Conservation (phyloP, 2,888 invertebrate genomes). For the Himalopsyche kuldschensis region DNA sequence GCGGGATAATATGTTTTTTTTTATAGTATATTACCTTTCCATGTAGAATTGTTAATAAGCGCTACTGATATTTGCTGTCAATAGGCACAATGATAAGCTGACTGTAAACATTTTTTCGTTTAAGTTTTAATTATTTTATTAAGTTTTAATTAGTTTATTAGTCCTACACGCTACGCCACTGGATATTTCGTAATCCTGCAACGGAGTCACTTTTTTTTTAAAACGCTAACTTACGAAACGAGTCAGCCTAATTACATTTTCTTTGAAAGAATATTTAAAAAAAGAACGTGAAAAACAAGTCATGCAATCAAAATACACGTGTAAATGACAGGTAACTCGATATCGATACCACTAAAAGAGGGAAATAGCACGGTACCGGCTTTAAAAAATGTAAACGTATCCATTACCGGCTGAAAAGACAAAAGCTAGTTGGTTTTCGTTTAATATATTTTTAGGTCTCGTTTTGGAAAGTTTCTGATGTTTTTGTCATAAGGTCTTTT, state of each 20-base stretch:
- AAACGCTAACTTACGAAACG: not conserved
- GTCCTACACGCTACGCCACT: no score
- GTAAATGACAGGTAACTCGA: not conserved
- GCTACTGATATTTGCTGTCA: no score
- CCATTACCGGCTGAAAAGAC: not conserved
- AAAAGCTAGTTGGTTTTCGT: not conserved
- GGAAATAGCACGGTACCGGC: not conserved
- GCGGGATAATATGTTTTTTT: no score
- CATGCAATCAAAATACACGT: not conserved
- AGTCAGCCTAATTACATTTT: not conserved
- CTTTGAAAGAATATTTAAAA: not conserved
- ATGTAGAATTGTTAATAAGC: no score
- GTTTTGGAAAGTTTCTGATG: no score
- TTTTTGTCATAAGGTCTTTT: no score
- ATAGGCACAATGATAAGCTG: no score
- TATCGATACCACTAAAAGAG: not conserved
- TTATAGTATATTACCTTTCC: no score
- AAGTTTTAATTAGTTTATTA: no score
- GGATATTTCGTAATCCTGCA: not conserved
- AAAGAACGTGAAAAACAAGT: not conserved
- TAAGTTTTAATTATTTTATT: no score
- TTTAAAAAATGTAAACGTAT: not conserved
- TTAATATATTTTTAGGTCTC: not conserved
- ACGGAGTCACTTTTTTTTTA: not conserved
- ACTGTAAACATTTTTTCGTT: no score